Conservation (phyloP, 2,797 vertebrate genomes). For the Mycteria americana region DNA sequence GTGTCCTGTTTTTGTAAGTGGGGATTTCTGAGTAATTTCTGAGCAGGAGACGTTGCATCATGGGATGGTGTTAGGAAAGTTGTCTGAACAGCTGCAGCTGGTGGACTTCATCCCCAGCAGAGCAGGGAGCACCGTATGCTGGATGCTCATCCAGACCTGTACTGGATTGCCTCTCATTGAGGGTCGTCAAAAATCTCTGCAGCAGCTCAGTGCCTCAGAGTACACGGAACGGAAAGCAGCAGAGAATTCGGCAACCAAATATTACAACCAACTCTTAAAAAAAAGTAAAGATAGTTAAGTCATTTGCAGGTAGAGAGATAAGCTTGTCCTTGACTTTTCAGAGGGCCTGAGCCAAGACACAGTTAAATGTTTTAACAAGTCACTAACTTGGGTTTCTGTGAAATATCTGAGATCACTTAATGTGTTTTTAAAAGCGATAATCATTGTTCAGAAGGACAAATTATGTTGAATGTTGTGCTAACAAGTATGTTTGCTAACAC, state of each 20-base stretch:
- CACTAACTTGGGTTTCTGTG: neutral
- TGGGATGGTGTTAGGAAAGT: constrained; percentile 50
- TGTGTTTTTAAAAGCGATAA: neutral
- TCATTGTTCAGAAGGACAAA: constrained; percentile 4
- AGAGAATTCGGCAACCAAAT: neutral
- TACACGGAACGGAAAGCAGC: rapidly evolving
- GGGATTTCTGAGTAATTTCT: constrained; percentile 67
- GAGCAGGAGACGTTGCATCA: constrained; percentile 63
- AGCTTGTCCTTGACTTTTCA: constrained; percentile 1
- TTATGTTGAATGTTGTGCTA: neutral
- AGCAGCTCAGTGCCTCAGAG: neutral
- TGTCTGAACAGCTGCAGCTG: constrained; percentile 47
- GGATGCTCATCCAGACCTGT: neutral
- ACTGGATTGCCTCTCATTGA: neutral
- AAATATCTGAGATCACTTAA: neutral
- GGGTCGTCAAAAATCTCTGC: neutral
- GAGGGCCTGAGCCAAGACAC: neutral
- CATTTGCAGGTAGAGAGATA: neutral
- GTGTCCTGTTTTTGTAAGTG: constrained; percentile 49
- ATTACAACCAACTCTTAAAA: neutral
- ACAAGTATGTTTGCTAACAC: neutral
- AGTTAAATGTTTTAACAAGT: neutral
- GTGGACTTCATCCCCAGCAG: neutral
- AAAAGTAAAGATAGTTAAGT: neutral
- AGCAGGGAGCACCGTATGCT: rapidly evolving